These are phyloP conservation scores for Drosophila falleni DNA, from an alignment of 2,888 invertebrate species.

Conservation along the genomic window DNA sequence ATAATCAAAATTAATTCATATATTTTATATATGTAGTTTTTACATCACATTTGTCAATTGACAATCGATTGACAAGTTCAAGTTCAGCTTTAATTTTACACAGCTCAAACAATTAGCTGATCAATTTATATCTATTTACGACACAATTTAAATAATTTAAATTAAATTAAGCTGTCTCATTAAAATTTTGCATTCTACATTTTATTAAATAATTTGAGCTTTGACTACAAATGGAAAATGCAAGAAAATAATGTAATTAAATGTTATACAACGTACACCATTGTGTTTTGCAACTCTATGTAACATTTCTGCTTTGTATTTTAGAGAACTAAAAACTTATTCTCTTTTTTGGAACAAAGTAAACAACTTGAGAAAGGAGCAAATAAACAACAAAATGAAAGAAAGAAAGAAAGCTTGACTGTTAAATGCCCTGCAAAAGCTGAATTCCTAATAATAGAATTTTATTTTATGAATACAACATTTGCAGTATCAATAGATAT, in stretches of 20 bases:
- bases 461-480: background rate
- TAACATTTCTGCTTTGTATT: conserved; percentile 11
- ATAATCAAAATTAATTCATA: background rate
- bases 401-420: background rate
- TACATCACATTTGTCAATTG: background rate
- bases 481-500: background rate
- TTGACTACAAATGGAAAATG: background rate
- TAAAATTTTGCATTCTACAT: background rate
- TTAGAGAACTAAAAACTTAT: conserved; percentile 2
- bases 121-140: conserved; percentile 1
- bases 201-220: background rate
- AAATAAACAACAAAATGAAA: conserved; percentile 1
- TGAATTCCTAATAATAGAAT: background rate
- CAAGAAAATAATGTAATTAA: conserved; percentile 11
- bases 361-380: conserved; percentile 11
- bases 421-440: background rate
- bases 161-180: background rate
- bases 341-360: conserved; percentile 11
- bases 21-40: background rate
- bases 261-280: conserved; percentile 13
- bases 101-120: background rate
- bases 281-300: conserved; percentile 4
- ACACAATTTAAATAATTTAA: background rate
- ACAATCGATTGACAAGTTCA: background rate
- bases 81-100: background rate